Evolutionary conservation across 2,888 invertebrate genomes (phyloP).

Genomic region (Aelia acuminata): DNA sequence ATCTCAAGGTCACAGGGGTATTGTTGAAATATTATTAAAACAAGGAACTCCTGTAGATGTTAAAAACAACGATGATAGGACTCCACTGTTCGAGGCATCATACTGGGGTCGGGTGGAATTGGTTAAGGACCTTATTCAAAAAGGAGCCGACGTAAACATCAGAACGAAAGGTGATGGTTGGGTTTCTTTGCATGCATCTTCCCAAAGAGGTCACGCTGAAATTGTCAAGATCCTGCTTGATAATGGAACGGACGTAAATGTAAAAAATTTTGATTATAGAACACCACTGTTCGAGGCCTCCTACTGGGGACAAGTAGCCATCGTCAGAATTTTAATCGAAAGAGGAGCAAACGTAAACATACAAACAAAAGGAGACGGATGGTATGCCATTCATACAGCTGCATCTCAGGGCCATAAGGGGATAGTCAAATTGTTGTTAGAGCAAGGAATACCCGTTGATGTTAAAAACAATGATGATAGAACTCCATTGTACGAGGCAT

Average conservation of each 20-base stretch:
- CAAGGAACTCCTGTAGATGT: not conserved
- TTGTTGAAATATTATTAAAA: not conserved
- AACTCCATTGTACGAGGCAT: not conserved
- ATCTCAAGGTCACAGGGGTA: not conserved
- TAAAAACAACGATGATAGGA: not conserved
- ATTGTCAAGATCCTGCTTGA: not conserved
- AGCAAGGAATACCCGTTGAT: not conserved
- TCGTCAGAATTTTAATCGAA: not conserved
- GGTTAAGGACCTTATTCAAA: not conserved
- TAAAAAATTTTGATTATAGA: not conserved
- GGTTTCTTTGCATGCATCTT: not conserved
- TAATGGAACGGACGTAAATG: not conserved
- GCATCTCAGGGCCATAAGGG: not conserved
- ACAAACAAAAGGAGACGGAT: not conserved
- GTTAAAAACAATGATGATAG: not conserved
- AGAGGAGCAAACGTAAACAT: not conserved
- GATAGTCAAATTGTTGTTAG: not conserved
- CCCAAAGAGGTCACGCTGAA: not conserved
- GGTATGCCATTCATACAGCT: not conserved
- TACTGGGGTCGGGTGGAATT: not conserved
- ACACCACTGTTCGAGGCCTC: not conserved
- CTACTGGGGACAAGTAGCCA: not conserved
- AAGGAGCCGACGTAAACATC: not conserved
- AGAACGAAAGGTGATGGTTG: conserved; percentile 1
- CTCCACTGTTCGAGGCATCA: conserved; percentile 7